Conservation (phyloP, 2,888 invertebrate genomes). For the Mesopsocus fuscifrons region DNA sequence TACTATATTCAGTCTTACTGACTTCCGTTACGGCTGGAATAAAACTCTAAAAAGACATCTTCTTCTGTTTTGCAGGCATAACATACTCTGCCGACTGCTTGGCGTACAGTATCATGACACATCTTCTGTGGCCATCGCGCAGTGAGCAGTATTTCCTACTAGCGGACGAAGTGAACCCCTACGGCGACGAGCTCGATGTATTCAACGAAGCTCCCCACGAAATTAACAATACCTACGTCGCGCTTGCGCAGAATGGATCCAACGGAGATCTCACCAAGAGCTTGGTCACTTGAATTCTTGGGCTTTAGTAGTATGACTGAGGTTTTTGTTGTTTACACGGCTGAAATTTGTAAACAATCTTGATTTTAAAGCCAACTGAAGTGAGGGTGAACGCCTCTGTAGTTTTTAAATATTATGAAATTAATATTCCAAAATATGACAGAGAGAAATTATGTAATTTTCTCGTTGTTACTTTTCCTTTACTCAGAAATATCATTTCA, state of each 20-base stretch:
- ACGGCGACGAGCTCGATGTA: slow-evolving; percentile 65
- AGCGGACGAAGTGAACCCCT: slow-evolving; percentile 27
- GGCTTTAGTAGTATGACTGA: background rate
- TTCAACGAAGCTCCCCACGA: slow-evolving; percentile 79
- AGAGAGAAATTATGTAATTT: no score
- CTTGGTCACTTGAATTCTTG: background rate
- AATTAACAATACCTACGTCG: slow-evolving; percentile 6
- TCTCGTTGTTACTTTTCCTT: no score
- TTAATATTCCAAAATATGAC: no score
- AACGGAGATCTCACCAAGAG: slow-evolving; percentile 2
- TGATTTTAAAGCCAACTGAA: no score
- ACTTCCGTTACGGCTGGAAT: no score
- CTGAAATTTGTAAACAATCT: no score
- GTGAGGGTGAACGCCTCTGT: no score
- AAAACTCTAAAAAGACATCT: no score
- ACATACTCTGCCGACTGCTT: slow-evolving; percentile 90
- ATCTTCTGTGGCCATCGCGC: slow-evolving; percentile 86
- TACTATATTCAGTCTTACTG: no score
- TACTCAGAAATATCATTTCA: no score
- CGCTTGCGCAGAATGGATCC: slow-evolving; percentile 6
- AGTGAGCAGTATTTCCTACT: slow-evolving; percentile 80
- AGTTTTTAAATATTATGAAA: no score
- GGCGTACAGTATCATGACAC: slow-evolving; percentile 88
- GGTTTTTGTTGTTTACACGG: no score
- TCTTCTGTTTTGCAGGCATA: slow-evolving; percentile 73